Evolutionary conservation across 2,888 invertebrate genomes (phyloP).

Genomic region (Salpingus planirostris): DNA sequence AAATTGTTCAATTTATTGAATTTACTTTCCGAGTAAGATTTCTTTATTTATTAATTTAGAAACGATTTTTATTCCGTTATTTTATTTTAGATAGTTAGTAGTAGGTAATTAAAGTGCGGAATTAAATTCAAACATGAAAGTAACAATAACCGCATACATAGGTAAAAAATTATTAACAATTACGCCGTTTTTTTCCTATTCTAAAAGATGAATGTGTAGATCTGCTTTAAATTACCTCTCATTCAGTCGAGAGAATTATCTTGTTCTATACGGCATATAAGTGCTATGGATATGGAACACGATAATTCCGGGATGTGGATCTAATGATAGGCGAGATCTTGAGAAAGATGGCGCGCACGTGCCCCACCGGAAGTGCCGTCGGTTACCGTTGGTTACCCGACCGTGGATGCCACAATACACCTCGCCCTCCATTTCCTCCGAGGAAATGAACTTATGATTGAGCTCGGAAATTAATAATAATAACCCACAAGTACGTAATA

Average conservation of each 20-base stretch:
- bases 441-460: slow-evolving; percentile 40
- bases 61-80: no score
- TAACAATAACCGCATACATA: no score
- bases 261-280: slow-evolving; percentile 2
- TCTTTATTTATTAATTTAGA: no score
- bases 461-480: slow-evolving; percentile 35
- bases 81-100: no score
- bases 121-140: slow-evolving; percentile 11
- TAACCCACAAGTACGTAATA: no score
- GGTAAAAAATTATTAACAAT: no score
- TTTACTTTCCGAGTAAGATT: no score
- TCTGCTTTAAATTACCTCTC: no score
- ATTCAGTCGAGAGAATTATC: no score
- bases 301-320: slow-evolving; percentile 3
- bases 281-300: slow-evolving; percentile 6
- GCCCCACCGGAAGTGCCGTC: slow-evolving; percentile 37
- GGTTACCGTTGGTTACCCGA: slow-evolving; percentile 38
- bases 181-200: no score
- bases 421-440: slow-evolving; percentile 29
- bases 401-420: slow-evolving; percentile 34
- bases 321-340: slow-evolving; percentile 20
- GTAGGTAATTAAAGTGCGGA: slow-evolving; percentile 10
- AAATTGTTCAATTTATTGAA: no score
- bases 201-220: no score
- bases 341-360: slow-evolving; percentile 35